Conservation (phyloP, 2,888 invertebrate species). For the Lordiphosa andalusiaca region DNA sequence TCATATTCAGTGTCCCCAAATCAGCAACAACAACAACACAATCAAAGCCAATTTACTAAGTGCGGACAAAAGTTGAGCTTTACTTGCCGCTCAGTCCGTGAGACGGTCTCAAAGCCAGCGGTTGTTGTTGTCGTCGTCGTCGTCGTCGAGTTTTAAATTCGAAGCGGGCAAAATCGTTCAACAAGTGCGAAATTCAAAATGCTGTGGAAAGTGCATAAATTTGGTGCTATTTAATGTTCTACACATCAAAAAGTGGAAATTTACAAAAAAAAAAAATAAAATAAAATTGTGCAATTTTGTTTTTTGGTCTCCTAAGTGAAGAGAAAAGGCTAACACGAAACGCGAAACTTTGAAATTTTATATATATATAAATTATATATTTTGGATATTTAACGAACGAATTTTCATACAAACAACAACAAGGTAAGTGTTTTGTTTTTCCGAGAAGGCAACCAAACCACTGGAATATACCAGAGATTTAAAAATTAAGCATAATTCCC, state of each 20-base stretch:
- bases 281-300: too few relatives aligned
- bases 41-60: constrained; percentile 32
- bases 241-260: too few relatives aligned
- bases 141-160: constrained; percentile 1
- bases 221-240: neutral
- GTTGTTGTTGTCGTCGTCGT: constrained; percentile 29
- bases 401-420: constrained; percentile 11
- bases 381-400: constrained; percentile 43
- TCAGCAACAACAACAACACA: constrained; percentile 15
- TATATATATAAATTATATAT: constrained; percentile 8
- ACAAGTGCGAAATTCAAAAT: constrained; percentile 18
- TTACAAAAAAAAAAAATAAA: too few relatives aligned
- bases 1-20: constrained; percentile 12
- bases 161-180: constrained; percentile 4
- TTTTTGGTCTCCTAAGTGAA: too few relatives aligned
- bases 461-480: constrained; percentile 10
- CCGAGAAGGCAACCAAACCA: constrained; percentile 1
- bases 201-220: constrained; percentile 24
- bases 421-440: constrained; percentile 40
- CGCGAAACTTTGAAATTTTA: neutral
- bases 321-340: constrained; percentile 1
- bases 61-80: constrained; percentile 25
- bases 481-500: too few relatives aligned
- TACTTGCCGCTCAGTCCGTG: constrained; percentile 51
- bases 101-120: constrained; percentile 61